A percentile compares a stretch with the other conserved stretches of the same genome.
These are phyloP conservation scores for Penaeus vannamei DNA, from an alignment of 1,140 invertebrate genomes.

Conservation along the genomic window DNA sequence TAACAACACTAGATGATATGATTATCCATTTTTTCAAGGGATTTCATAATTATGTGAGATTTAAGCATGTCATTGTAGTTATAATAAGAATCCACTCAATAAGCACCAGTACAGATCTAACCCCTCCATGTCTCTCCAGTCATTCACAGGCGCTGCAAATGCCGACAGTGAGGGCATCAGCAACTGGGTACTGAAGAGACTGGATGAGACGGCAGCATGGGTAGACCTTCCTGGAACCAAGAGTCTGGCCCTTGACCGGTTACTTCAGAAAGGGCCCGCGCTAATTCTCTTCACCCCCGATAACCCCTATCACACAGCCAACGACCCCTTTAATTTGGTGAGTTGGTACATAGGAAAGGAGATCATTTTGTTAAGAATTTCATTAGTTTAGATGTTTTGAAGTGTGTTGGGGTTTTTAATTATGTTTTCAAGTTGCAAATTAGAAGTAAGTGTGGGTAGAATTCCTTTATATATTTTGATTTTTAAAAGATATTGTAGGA, in stretches of 20 bases:
- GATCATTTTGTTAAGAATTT: neutral
- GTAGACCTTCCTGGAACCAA: constrained; percentile 43
- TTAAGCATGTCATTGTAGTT: too few relatives aligned
- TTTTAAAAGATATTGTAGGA: too few relatives aligned
- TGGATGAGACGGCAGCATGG: constrained; percentile 50
- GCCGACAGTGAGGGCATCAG: constrained; percentile 53
- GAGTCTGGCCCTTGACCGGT: constrained; percentile 29
- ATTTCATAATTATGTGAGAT: too few relatives aligned
- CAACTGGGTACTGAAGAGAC: constrained; percentile 46
- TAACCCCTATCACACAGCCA: constrained; percentile 48
- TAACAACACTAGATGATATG: too few relatives aligned
- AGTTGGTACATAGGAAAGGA: neutral
- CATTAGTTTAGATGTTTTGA: too few relatives aligned
- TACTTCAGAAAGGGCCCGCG: constrained; percentile 35
- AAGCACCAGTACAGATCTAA: too few relatives aligned
- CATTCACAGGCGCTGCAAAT: constrained; percentile 24
- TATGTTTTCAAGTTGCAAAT: too few relatives aligned
- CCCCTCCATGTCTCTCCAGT: neutral
- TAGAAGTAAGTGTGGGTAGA: too few relatives aligned
- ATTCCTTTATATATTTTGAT: too few relatives aligned
- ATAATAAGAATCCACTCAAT: too few relatives aligned
- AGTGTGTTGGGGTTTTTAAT: too few relatives aligned
- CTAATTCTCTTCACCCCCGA: constrained; percentile 55
- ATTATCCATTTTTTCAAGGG: too few relatives aligned
- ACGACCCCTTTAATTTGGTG: constrained; percentile 56